Evolutionary conservation across 1,140 invertebrate genomes (phyloP), one percentile per base, ranked within the genome.

Genomic region (Cecropterus lyciades): DNA sequence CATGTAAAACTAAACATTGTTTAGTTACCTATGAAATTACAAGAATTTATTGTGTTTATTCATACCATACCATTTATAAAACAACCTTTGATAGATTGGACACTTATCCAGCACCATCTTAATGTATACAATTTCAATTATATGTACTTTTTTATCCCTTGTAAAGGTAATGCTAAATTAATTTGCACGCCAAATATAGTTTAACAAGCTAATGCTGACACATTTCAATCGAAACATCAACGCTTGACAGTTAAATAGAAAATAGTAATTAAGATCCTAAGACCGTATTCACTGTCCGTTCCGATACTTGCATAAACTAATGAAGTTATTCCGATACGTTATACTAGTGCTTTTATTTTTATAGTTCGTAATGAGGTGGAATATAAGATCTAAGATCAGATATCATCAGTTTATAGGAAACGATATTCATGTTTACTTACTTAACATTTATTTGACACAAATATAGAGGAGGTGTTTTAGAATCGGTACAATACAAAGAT

Each of bases 181-280:
- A 51, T 51, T 51, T 27, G 20, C 24, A 46, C 24, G 20, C 56
- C 56, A 46, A 59, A 45, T 59, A 59, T 46, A 59, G 56, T 30
- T 30, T 46, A 30, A 33, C 24, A 30, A 17, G 55, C 9, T 59
- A 30, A 4, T 24, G 40, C n/a, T 17, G 56, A 60, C 56, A 60
- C 56, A 14, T 60, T 60, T 60, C 56, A 60, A 60, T 60, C 56
- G 7, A 33, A 30, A 20, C 14, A 33, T 33, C 33, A 42, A 20
- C 7, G 6, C 13, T 27, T 60, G 56, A 60, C 56, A 60, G 56
- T 46, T 48, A 60, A 45, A 16, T 37, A 48, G 43, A 46, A 60
- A 60, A 60, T 46, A 30, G 56, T 60, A 60, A 60, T 48, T 48
- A 46, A n/a, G 20, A 33, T 1, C 10, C 15, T 46, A 48, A 60